Percentiles rank a stretch among this genome's conserved stretches.
Evolutionary conservation across 30 jellyfish, hydroid and myxozoan genomes (phyloP).

Genomic region (Aurelia aurita): DNA sequence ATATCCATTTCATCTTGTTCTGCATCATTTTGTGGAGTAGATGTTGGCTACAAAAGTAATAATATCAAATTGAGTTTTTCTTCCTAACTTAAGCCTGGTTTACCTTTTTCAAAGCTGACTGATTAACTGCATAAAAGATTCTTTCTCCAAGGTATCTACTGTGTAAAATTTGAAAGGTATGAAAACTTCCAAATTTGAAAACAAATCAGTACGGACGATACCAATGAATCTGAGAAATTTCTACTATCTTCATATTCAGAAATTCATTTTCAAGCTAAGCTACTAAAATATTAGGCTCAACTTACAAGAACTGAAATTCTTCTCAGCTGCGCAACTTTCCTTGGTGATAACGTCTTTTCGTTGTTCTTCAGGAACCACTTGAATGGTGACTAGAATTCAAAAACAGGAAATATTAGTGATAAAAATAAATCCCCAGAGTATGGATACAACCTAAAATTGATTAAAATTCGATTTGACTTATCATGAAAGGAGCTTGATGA

Average conservation of each 20-base stretch:
- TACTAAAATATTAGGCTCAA: neutral
- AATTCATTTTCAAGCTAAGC: too few relatives aligned
- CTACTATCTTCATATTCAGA: too few relatives aligned
- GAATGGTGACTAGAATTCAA: conserved; percentile 65
- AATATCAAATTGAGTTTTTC: neutral
- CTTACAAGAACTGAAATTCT: conserved; percentile 66
- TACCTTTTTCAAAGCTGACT: too few relatives aligned
- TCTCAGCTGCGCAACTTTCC: conserved; percentile 59
- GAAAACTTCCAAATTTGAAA: too few relatives aligned
- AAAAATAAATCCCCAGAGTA: neutral
- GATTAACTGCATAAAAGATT: too few relatives aligned
- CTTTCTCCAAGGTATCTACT: too few relatives aligned
- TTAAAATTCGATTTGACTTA: too few relatives aligned
- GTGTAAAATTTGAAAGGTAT: too few relatives aligned
- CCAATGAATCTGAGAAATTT: too few relatives aligned
- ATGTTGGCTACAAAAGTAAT: conserved; percentile 42
- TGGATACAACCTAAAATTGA: too few relatives aligned
- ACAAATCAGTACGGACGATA: too few relatives aligned
- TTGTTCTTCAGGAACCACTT: conserved; percentile 73
- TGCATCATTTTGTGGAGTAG: conserved; percentile 38
- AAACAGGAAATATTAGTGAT: neutral
- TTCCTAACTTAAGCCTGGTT: neutral
- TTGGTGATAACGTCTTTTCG: conserved; percentile 61
- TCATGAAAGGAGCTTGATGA: too few relatives aligned
- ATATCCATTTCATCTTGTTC: conserved; percentile 24